These are phyloP conservation scores for Xanthia togata DNA, from an alignment of 2,888 invertebrate species.

Conservation along the genomic window DNA sequence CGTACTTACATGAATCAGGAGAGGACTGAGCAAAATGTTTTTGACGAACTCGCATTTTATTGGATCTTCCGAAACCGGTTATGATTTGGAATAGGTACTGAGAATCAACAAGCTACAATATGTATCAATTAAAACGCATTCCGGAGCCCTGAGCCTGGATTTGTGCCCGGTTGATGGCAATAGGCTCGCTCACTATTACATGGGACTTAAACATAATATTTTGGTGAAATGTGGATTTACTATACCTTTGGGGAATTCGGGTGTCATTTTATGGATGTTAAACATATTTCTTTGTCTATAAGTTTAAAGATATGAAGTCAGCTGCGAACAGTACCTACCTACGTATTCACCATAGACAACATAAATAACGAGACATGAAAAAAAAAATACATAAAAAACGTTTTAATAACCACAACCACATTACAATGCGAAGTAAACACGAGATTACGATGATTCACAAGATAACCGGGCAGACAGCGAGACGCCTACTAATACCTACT, in stretches of 20 bases:
- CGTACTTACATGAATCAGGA: neutral
- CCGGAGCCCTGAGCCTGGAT: too few relatives aligned
- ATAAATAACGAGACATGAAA: conserved; percentile 1
- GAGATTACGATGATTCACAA: conserved; percentile 58
- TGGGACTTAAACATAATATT: too few relatives aligned
- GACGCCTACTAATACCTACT: conserved; percentile 66
- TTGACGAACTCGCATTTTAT: neutral
- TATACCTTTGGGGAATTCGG: too few relatives aligned
- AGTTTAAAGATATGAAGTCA: neutral
- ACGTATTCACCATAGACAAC: neutral
- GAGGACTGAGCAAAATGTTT: neutral
- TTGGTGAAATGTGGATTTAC: too few relatives aligned
- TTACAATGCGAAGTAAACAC: conserved; percentile 28
- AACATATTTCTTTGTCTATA: neutral
- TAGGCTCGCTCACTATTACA: too few relatives aligned
- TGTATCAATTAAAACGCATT: too few relatives aligned
- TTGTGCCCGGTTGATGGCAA: too few relatives aligned
- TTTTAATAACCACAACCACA: conserved; percentile 37
- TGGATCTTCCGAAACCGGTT: neutral
- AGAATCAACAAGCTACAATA: neutral
- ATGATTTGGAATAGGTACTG: neutral
- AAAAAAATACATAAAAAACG: neutral
- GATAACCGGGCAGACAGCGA: conserved; percentile 45
- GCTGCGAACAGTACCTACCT: too few relatives aligned
- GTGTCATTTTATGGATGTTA: too few relatives aligned